Evolutionary conservation across 2,113 vertebrate species (phyloP).

Genomic region (Anoura caudifer): DNA sequence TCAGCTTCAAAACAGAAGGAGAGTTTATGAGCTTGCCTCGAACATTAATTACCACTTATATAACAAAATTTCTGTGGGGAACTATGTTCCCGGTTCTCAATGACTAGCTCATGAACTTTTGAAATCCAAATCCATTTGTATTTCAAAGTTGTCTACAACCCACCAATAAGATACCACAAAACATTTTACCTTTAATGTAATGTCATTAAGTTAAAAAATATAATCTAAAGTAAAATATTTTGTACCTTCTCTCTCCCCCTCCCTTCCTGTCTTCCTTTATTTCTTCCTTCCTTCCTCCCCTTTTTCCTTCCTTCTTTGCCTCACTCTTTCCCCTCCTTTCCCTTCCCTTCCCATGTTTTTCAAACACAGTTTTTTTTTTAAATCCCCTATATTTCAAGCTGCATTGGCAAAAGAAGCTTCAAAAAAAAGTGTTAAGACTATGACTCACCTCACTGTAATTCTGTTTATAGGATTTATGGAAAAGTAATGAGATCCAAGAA

Average conservation of each 20-base stretch:
- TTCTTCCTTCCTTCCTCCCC: neutral
- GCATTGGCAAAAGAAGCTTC: conserved; percentile 68
- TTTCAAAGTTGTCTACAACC: neutral
- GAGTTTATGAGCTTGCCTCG: neutral
- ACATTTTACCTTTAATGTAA: neutral
- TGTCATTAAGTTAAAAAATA: neutral
- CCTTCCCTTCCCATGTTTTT: conserved; percentile 34
- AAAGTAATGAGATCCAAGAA: conserved; percentile 70
- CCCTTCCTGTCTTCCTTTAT: neutral
- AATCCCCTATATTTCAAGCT: conserved; percentile 31
- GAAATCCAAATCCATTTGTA: conserved; percentile 19
- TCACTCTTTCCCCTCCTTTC: neutral
- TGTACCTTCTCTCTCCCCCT: neutral
- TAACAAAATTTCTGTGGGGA: conserved; percentile 24
- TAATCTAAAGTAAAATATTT: neutral
- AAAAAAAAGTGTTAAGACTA: conserved; percentile 71
- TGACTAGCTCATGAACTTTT: conserved; percentile 17
- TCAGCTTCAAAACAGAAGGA: conserved; percentile 29
- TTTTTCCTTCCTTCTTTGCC: neutral
- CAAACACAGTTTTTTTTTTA: conserved; percentile 38
- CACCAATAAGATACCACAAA: neutral
- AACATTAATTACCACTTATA: conserved; percentile 29
- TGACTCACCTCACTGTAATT: conserved; percentile 77
- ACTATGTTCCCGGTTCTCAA: conserved; percentile 16
- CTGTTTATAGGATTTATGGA: conserved; percentile 69